These are phyloP conservation scores for Melitaea cinxia DNA, from an alignment of 1,140 invertebrate species.

Conservation along the genomic window DNA sequence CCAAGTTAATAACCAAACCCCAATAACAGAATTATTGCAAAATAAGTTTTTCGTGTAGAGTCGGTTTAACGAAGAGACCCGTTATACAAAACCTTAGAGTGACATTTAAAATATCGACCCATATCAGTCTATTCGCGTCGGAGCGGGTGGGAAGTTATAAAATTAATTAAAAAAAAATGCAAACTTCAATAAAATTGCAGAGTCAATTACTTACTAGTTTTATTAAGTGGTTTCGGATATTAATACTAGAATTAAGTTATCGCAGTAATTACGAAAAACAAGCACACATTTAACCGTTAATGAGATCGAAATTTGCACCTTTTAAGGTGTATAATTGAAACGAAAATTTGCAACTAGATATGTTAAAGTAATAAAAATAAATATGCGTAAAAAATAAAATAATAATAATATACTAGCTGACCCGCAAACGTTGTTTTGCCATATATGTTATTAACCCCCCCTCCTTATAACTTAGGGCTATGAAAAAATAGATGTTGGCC, in stretches of 20 bases:
- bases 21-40: conserved; percentile 27
- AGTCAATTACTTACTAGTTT: conserved; percentile 43
- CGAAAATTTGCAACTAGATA: background rate
- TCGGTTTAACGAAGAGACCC: conserved; percentile 53
- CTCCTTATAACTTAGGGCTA: no score
- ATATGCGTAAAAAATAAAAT: no score
- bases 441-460: no score
- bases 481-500: no score
- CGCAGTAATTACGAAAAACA: conserved; percentile 24
- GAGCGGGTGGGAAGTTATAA: conserved; percentile 51
- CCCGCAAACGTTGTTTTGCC: no score
- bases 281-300: conserved; percentile 6
- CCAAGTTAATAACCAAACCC: background rate
- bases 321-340: conserved; percentile 3
- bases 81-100: conserved; percentile 56
- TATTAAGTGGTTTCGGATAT: conserved; percentile 19
- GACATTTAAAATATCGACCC: conserved; percentile 60
- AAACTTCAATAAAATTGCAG: conserved; percentile 54
- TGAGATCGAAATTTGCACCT: conserved; percentile 13
- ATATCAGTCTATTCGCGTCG: conserved; percentile 44
- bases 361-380: no score
- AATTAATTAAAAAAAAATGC: conserved; percentile 52
- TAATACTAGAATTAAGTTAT: conserved; percentile 31
- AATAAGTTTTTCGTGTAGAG: conserved; percentile 47
- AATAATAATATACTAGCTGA: no score